A percentile compares a stretch with the other conserved stretches of the same genome.
Conservation (phyloP, 2,888 invertebrate genomes). For the Hybos culiciformis region DNA sequence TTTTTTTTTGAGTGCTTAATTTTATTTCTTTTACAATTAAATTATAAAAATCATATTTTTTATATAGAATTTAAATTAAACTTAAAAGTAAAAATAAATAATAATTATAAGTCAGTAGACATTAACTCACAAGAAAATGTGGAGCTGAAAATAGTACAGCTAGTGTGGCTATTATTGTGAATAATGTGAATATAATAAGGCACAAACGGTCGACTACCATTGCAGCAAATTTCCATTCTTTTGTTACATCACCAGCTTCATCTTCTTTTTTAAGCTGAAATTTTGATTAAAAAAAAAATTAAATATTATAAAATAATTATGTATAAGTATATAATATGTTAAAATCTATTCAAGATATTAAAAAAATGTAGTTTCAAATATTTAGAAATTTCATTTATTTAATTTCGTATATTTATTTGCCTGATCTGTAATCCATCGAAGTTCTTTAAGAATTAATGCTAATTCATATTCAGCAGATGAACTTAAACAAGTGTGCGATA, state of each 20-base stretch:
- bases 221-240: conserved; percentile 99
- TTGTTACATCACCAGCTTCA: conserved; percentile 80
- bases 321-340: not conserved
- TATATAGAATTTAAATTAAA: not conserved
- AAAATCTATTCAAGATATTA: not conserved
- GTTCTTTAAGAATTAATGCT: conserved; percentile 84
- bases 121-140: conserved; percentile 67
- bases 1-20: too few relatives aligned
- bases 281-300: not conserved
- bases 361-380: too few relatives aligned
- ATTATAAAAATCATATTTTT: too few relatives aligned
- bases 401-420: conserved; percentile 34
- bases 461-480: conserved; percentile 75
- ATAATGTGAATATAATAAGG: conserved; percentile 97
- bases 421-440: conserved; percentile 82
- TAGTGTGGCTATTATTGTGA: conserved; percentile 92
- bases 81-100: not conserved
- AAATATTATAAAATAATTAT: not conserved
- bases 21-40: too few relatives aligned
- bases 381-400: too few relatives aligned
- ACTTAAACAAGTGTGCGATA: conserved; percentile 73
- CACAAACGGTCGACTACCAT: conserved; percentile 99
- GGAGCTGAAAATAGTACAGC: conserved; percentile 92
- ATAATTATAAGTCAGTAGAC: not conserved
- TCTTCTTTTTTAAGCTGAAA: conserved; percentile 77